Evolutionary conservation across 2,888 invertebrate species (phyloP).

Genomic region (Scrobipalpa atriplicella): DNA sequence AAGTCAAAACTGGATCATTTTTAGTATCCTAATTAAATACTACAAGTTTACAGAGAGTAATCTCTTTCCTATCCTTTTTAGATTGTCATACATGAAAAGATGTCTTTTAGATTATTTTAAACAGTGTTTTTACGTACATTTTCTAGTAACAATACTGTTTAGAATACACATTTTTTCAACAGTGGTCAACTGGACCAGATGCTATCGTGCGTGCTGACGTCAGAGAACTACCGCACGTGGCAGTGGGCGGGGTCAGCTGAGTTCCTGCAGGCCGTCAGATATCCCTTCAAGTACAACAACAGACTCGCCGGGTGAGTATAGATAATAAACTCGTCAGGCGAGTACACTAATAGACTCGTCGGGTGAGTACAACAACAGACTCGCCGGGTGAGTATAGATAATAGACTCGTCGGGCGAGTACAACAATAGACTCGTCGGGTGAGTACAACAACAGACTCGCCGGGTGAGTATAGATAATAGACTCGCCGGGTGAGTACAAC

Average conservation of each 20-base stretch:
- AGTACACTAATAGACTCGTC: too few species aligned
- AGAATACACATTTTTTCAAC: constrained; percentile 22
- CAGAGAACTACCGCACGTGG: constrained; percentile 67
- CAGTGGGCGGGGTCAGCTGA: constrained; percentile 56
- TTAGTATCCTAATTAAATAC: too few species aligned
- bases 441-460: constrained; percentile 49
- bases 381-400: constrained; percentile 58
- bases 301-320: constrained; percentile 61
- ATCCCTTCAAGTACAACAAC: constrained; percentile 51
- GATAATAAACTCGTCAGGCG: not conserved
- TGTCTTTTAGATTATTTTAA: too few species aligned
- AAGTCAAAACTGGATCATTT: too few species aligned
- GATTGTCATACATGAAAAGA: too few species aligned
- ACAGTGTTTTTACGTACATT: too few species aligned
- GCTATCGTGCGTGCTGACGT: constrained; percentile 62
- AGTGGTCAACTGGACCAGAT: constrained; percentile 75
- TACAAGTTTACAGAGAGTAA: too few species aligned
- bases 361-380: constrained; percentile 42
- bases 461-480: constrained; percentile 54
- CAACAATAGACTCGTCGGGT: too few species aligned
- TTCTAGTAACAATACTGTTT: too few species aligned
- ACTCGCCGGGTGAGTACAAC: too few species aligned
- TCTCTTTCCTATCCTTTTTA: too few species aligned
- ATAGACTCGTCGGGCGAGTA: not conserved
- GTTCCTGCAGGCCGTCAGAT: constrained; percentile 55